Evolutionary conservation across 2,113 vertebrate species (phyloP).

Genomic region (Empidonax alnorum): DNA sequence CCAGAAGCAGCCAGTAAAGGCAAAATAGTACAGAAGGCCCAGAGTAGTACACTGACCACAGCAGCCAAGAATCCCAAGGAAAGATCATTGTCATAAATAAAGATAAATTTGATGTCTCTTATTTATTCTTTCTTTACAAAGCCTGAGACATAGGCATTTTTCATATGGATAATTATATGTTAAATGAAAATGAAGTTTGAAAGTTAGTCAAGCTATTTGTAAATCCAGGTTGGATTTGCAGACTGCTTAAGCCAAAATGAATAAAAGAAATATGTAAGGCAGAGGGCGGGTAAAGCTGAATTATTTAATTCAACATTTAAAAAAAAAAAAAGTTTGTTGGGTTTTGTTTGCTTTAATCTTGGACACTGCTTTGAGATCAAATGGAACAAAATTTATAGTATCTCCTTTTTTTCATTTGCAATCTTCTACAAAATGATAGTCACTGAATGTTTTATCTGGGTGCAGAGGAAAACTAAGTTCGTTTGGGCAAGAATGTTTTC

Average conservation of each 20-base stretch:
- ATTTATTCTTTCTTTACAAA: not conserved
- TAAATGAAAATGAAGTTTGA: not conserved
- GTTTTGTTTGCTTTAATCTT: not conserved
- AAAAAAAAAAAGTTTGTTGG: rapidly evolving
- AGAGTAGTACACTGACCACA: not conserved
- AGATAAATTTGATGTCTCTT: not conserved
- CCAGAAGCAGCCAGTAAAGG: not conserved
- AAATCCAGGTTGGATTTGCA: not conserved
- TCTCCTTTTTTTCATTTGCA: not conserved
- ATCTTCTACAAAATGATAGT: not conserved
- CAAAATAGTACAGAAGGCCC: not conserved
- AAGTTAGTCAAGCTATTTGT: not conserved
- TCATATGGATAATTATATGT: not conserved
- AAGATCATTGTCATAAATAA: not conserved
- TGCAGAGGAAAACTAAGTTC: not conserved
- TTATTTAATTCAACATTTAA: not conserved
- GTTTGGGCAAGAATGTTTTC: not conserved
- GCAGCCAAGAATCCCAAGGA: not conserved
- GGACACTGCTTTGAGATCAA: not conserved
- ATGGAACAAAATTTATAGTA: not conserved
- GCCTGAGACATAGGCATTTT: not conserved
- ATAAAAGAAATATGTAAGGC: not conserved
- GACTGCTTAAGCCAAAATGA: not conserved
- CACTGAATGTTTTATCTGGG: not conserved
- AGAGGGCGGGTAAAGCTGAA: not conserved